Percentiles rank a stretch among this genome's conserved stretches.
Conservation (phyloP, 1,140 invertebrate genomes). For the Muscidifurax raptorellus region DNA sequence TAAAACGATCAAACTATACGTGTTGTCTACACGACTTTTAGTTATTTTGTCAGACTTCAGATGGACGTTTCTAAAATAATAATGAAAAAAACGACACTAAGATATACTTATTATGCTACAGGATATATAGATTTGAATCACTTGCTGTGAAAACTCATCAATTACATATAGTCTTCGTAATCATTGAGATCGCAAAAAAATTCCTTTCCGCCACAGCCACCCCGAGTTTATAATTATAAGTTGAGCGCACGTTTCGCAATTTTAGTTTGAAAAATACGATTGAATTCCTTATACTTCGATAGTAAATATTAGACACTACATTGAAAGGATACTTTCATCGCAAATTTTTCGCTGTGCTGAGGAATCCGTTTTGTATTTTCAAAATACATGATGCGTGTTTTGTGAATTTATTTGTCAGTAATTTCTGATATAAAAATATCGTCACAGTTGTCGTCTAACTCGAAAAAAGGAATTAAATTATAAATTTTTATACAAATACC, state of each 20-base stretch:
- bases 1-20: neutral
- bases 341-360: neutral
- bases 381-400: neutral
- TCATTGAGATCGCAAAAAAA: neutral
- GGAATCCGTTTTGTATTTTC: neutral
- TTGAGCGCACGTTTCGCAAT: constrained; percentile 3
- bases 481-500: neutral
- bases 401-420: neutral
- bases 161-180: neutral
- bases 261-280: neutral
- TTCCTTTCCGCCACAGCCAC: neutral
- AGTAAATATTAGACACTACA: neutral
- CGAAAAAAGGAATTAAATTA: neutral
- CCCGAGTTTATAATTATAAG: neutral
- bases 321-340: constrained; percentile 2
- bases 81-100: neutral
- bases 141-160: neutral
- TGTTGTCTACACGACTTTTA: neutral
- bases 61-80: neutral
- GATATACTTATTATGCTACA: neutral
- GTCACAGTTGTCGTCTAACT: neutral
- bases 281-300: neutral
- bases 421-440: constrained; percentile 15
- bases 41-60: neutral
- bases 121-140: neutral